phyloP scores from a whole-genome alignment of 2,797 vertebrate genomes.

The Crocodylus rhombifer region DNA sequence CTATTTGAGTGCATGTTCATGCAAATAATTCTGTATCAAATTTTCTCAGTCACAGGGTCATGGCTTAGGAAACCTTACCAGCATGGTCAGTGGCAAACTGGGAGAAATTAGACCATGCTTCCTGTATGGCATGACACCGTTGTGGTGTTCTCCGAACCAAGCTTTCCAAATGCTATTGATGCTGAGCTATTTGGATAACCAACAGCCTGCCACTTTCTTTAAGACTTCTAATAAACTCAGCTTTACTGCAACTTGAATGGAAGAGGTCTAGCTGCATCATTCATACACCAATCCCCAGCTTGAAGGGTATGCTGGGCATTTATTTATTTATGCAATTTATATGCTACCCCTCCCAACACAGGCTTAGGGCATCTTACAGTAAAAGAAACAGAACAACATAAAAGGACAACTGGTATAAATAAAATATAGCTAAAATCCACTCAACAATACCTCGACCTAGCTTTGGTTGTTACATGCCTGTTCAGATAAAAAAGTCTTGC shows the following conservation, averaged over 20 bases:
- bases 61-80: not conserved
- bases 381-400: no score
- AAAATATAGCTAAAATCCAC: no score
- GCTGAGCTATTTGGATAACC: not conserved
- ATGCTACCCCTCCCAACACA: no score
- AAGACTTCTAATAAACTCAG: not conserved
- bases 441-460: no score
- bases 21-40: not conserved
- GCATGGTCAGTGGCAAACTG: not conserved
- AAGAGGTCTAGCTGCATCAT: not conserved
- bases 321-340: no score
- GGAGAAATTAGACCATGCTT: rapidly evolving
- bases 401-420: no score
- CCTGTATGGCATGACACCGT: rapidly evolving
- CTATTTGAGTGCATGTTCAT: not conserved
- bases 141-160: not conserved
- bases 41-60: not conserved
- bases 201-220: not conserved
- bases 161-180: rapidly evolving
- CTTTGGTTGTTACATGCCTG: no score
- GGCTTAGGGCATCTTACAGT: no score
- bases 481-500: no score
- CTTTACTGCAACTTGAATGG: rapidly evolving
- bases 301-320: not conserved
- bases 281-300: not conserved